Base-by-base conservation (phyloP, 2,113 vertebrate species). In the Thalassarche chlororhynchos region DNA sequence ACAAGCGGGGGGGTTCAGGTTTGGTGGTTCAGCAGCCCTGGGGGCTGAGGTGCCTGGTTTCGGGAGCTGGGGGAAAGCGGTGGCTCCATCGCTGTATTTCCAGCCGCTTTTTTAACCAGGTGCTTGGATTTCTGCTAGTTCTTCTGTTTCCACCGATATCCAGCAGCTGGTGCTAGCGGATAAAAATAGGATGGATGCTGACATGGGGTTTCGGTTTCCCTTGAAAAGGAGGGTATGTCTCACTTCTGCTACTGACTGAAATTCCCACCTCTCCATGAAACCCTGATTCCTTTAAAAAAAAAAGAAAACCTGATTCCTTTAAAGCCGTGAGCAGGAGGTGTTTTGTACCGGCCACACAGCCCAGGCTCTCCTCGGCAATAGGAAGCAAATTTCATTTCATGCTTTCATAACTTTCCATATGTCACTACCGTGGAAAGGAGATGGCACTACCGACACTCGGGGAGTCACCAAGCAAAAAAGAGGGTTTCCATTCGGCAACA, bases 121-220 rank as follows among this genome's bases (percentile, higher is more conserved):
- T 3, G 7, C 12, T 36, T 17, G 25, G 5, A 31, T 70, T 78
- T 51, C 36, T 77, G 14, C 4, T 36, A 3, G 6, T 40, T 81
- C 51, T 52, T 75, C 57, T 24, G 7, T 34, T 97, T 61, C 78
- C 49, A 46, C 14, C 51, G 20, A 6, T 34, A 72, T 23, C 92
- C 96, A 95, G 96, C 49, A 95, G 96, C 58, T 46, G 92, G 78
- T 90, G 95, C 82, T 96, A 57, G 78, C 14, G 82, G 34, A 36
- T 80, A 91, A 89, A 65, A 64, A 72, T n/a, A 68, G 47, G 24
- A n/a, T 7, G 10, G 17, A 40, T 29, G 36, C 31, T 65, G 44
- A 87, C 8, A 19, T 0, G 0, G 49, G 12, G 10, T 23, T 65
- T 32, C 20, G 19, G 38, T 21, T 86, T 71, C 54, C 7, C 5